Evolutionary conservation across 2,888 invertebrate genomes (phyloP).

Genomic region (Rapana venosa): DNA sequence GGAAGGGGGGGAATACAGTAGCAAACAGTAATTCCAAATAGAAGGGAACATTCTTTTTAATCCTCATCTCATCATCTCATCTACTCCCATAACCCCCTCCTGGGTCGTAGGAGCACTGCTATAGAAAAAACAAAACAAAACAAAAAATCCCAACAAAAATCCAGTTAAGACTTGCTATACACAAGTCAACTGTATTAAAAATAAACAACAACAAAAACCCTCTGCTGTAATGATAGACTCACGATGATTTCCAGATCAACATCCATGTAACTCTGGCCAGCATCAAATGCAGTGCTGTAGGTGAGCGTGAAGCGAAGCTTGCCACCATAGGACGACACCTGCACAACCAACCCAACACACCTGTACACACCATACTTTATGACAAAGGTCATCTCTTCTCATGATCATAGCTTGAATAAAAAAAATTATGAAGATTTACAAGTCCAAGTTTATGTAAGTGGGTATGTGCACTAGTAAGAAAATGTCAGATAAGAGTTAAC

Average conservation of each 20-base stretch:
- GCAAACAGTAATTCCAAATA: not conserved
- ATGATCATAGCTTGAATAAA: too few species aligned
- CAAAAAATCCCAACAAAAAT: not conserved
- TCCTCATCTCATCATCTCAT: too few species aligned
- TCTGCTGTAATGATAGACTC: constrained; percentile 54
- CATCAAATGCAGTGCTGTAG: constrained; percentile 82
- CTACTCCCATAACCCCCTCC: too few species aligned
- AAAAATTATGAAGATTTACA: too few species aligned
- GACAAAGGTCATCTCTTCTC: too few species aligned
- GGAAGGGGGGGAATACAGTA: not conserved
- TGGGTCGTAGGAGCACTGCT: too few species aligned
- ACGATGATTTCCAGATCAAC: constrained; percentile 88
- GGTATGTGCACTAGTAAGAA: too few species aligned
- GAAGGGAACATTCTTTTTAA: not conserved
- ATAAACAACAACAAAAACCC: not conserved
- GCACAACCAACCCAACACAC: constrained; percentile 1
- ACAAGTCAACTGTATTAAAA: not conserved
- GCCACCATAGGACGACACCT: constrained; percentile 93
- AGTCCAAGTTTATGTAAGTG: too few species aligned
- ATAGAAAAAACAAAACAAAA: too few species aligned
- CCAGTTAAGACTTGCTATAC: not conserved
- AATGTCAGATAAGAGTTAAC: too few species aligned
- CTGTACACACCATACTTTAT: too few species aligned
- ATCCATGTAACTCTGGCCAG: constrained; percentile 82
- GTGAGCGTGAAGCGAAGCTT: constrained; percentile 86